These are phyloP conservation scores for Drosophila tanythrix DNA, from an alignment of 2,888 invertebrate genomes.

Conservation along the genomic window DNA sequence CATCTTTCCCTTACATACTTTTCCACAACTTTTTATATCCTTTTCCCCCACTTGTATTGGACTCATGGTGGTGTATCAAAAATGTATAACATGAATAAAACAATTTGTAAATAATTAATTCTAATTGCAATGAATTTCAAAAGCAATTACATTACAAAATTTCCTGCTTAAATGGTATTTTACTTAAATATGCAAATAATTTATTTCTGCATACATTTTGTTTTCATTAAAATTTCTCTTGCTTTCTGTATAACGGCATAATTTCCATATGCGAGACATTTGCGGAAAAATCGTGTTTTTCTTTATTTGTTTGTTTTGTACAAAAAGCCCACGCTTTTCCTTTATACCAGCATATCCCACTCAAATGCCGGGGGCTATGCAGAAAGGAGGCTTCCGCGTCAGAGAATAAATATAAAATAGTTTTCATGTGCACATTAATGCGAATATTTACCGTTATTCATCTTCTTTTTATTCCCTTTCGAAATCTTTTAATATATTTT, in stretches of 20 bases:
- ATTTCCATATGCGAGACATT: slow-evolving; percentile 42
- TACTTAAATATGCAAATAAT: slow-evolving; percentile 8
- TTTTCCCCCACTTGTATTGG: background rate
- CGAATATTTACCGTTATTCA: slow-evolving; percentile 8
- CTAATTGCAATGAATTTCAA: slow-evolving; percentile 9
- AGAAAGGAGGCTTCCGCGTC: slow-evolving; percentile 11
- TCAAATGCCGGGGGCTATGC: slow-evolving; percentile 27
- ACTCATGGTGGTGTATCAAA: background rate
- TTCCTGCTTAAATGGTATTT: slow-evolving; percentile 5
- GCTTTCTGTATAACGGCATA: background rate
- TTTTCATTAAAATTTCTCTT: slow-evolving; percentile 3
- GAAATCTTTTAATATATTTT: slow-evolving; percentile 23
- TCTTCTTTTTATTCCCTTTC: slow-evolving; percentile 4
- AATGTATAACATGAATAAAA: background rate
- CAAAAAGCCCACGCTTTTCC: slow-evolving; percentile 3
- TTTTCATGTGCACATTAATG: slow-evolving; percentile 43
- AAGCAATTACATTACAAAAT: background rate
- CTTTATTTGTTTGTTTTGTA: slow-evolving; percentile 21
- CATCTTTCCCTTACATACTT: background rate
- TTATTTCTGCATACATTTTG: background rate
- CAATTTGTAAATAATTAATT: slow-evolving; percentile 17
- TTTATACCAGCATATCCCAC: slow-evolving; percentile 1
- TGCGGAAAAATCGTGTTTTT: slow-evolving; percentile 27
- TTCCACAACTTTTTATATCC: background rate
- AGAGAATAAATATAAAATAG: slow-evolving; percentile 48